Evolutionary conservation across 2,797 vertebrate genomes (phyloP).

Genomic region (Mareca penelope): DNA sequence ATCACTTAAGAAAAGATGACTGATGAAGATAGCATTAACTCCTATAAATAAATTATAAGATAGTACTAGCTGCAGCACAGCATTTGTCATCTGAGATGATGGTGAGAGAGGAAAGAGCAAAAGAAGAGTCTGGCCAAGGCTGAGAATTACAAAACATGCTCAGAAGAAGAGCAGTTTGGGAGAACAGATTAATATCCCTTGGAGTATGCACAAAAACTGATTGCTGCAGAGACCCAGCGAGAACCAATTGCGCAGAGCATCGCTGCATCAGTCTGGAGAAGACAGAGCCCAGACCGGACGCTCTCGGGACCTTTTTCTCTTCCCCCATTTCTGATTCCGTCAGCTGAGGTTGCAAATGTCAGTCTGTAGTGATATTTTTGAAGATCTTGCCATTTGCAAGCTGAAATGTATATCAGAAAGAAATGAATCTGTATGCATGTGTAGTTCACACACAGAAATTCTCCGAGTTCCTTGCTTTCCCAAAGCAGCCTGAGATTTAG

Average conservation of each 20-base stretch:
- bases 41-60: slow-evolving; percentile 21
- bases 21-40: neutral
- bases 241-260: neutral
- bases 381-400: neutral
- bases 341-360: neutral
- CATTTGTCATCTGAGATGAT: neutral
- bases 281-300: neutral
- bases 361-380: neutral
- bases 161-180: slow-evolving; percentile 33
- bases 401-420: neutral
- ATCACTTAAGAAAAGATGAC: neutral
- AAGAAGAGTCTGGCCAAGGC: neutral
- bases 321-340: neutral
- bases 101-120: slow-evolving; percentile 47
- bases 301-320: neutral
- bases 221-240: neutral
- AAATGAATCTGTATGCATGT: neutral
- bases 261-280: neutral
- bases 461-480: neutral
- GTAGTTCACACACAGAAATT: neutral
- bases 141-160: slow-evolving; percentile 19
- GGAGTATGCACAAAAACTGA: neutral
- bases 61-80: slow-evolving; percentile 33
- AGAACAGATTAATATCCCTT: slow-evolving; percentile 30
- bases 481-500: neutral